Percentiles rank a stretch among this genome's conserved stretches.
Conservation (phyloP, 2,113 vertebrate species). For the Corythaeola cristata region DNA sequence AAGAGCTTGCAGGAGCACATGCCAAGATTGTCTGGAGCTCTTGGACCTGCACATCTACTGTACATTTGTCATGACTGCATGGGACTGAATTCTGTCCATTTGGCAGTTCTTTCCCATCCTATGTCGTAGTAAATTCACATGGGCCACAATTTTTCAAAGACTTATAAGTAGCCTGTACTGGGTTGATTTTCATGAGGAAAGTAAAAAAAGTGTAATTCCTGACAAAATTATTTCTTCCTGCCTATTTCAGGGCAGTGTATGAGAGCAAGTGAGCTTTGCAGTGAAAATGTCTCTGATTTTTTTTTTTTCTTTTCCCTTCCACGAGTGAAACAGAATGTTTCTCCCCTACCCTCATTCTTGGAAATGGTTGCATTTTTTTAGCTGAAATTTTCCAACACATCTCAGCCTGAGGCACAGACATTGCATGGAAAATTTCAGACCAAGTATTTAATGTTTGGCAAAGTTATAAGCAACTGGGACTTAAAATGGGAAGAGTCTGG, state of each 20-base stretch:
- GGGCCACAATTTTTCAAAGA: not conserved
- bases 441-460: conserved; percentile 10
- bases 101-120: not conserved
- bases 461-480: not conserved
- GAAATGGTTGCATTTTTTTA: conserved; percentile 10
- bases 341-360: not conserved
- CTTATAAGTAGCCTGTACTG: not conserved
- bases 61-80: not conserved
- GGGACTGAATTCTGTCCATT: not conserved
- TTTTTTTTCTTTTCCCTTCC: too few species aligned
- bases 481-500: conserved; percentile 2
- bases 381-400: conserved; percentile 37
- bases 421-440: conserved; percentile 32
- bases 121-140: not conserved
- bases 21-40: not conserved
- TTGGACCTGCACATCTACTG: not conserved
- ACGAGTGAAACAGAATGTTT: not conserved
- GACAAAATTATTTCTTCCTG: not conserved
- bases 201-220: not conserved
- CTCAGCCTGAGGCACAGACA: conserved; percentile 14
- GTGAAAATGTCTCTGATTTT: not conserved
- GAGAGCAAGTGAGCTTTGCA: not conserved
- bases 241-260: not conserved
- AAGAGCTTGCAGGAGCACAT: not conserved
- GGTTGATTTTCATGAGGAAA: not conserved